Conservation (phyloP, 2,797 vertebrate species). For the Falco naumanni region DNA sequence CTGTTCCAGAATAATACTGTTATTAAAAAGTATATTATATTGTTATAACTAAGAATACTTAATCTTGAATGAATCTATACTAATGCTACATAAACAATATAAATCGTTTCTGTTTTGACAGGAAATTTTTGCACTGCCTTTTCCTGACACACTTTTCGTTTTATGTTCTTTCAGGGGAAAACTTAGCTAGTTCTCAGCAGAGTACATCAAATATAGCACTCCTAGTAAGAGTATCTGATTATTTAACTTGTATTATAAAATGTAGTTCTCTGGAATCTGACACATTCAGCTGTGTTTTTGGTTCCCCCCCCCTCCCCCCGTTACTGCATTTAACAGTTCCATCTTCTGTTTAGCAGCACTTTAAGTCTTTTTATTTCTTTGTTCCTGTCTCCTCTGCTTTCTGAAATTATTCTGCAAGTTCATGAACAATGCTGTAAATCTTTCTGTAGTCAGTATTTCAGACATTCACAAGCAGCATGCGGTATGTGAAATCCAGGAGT, state of each 20-base stretch:
- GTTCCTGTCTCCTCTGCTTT: not conserved
- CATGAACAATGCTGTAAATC: not conserved
- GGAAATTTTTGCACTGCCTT: not conserved
- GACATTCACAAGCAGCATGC: not conserved
- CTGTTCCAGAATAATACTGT: not conserved
- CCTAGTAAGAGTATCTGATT: constrained; percentile 36
- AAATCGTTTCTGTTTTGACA: constrained; percentile 2
- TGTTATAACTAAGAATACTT: not conserved
- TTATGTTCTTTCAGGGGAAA: constrained; percentile 41
- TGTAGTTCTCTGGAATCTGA: not conserved
- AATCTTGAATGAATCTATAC: not conserved
- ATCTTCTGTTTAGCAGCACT: not conserved
- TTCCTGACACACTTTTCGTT: not conserved
- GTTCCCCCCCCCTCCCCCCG: not conserved
- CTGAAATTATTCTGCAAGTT: not conserved
- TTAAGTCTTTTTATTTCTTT: constrained; percentile 22
- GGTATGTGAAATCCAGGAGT: not conserved
- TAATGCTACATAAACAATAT: not conserved
- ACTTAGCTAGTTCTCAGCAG: not conserved
- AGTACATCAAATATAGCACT: not conserved
- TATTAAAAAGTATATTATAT: not conserved
- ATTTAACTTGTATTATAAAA: not conserved
- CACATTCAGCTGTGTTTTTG: not conserved
- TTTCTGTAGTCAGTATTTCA: not conserved
- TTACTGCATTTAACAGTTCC: not conserved